Percentiles rank a stretch among this genome's conserved stretches.
These are phyloP conservation scores for Oxyscelio sp. DNA, from an alignment of 2,888 invertebrate species.

Conservation along the genomic window DNA sequence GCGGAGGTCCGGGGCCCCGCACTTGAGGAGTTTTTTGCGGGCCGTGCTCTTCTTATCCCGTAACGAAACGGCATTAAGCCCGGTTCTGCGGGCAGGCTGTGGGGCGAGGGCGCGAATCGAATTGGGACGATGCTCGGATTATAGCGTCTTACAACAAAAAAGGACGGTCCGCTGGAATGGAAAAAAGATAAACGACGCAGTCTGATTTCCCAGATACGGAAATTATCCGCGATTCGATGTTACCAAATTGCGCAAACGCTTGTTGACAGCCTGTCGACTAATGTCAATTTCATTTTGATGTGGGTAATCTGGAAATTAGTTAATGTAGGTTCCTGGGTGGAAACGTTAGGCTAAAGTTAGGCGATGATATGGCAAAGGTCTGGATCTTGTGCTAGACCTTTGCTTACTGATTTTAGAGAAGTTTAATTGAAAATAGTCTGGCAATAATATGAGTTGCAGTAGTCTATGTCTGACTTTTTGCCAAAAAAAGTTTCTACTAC, in stretches of 20 bases:
- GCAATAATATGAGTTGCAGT: too few relatives aligned
- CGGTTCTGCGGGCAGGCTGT: constrained; percentile 64
- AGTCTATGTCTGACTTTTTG: too few relatives aligned
- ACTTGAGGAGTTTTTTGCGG: constrained; percentile 74
- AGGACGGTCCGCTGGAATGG: background rate
- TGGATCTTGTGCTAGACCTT: too few relatives aligned
- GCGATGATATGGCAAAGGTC: too few relatives aligned
- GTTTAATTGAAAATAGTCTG: too few relatives aligned
- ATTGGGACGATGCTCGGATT: constrained; percentile 73
- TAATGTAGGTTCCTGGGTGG: too few relatives aligned
- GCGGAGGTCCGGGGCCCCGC: constrained; percentile 71
- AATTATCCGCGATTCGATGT: constrained; percentile 60
- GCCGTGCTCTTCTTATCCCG: constrained; percentile 74
- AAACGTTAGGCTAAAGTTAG: too few relatives aligned
- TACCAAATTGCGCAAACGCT: constrained; percentile 54
- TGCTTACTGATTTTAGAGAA: too few relatives aligned
- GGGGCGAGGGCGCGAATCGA: constrained; percentile 72
- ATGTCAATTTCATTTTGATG: constrained; percentile 56
- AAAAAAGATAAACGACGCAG: constrained; percentile 66
- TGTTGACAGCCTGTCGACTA: constrained; percentile 56
- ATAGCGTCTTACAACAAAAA: constrained; percentile 55
- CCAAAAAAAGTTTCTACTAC: too few relatives aligned
- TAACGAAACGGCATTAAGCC: constrained; percentile 74
- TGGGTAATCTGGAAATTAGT: constrained; percentile 49
- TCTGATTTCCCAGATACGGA: constrained; percentile 70